Percentiles rank a stretch among this genome's conserved stretches.
Conservation (phyloP, 2,113 vertebrate species). For the Microtus ochrogaster region DNA sequence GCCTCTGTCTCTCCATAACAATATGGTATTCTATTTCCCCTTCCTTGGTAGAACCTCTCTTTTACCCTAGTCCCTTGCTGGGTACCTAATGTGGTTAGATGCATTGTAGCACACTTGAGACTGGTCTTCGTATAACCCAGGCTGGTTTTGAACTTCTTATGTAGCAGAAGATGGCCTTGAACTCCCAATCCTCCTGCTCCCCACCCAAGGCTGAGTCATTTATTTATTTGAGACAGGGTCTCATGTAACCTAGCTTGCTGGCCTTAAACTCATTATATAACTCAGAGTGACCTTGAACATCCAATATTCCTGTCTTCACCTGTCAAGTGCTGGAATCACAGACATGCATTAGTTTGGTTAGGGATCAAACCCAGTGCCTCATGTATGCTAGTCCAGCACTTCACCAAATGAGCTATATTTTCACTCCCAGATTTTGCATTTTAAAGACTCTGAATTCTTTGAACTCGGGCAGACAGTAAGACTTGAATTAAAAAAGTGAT, state of each 20-base stretch:
- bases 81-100: background rate
- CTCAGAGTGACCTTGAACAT: background rate
- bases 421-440: background rate
- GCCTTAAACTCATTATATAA: background rate
- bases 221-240: background rate
- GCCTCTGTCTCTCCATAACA: background rate
- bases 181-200: background rate
- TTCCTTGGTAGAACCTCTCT: background rate
- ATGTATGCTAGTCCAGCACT: background rate
- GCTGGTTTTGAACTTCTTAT: background rate
- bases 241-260: background rate
- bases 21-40: background rate
- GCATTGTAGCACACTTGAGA: background rate
- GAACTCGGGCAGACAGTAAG: background rate
- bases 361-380: background rate
- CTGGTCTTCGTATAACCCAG: background rate
- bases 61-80: background rate
- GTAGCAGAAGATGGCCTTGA: background rate
- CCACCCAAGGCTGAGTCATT: background rate
- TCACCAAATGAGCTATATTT: background rate
- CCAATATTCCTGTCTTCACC: background rate
- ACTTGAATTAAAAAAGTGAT: background rate
- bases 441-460: background rate
- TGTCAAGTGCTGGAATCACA: background rate
- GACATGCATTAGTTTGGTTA: background rate